Evolutionary conservation across 1,140 invertebrate species (phyloP).

Genomic region (Drosophila hydei): DNA sequence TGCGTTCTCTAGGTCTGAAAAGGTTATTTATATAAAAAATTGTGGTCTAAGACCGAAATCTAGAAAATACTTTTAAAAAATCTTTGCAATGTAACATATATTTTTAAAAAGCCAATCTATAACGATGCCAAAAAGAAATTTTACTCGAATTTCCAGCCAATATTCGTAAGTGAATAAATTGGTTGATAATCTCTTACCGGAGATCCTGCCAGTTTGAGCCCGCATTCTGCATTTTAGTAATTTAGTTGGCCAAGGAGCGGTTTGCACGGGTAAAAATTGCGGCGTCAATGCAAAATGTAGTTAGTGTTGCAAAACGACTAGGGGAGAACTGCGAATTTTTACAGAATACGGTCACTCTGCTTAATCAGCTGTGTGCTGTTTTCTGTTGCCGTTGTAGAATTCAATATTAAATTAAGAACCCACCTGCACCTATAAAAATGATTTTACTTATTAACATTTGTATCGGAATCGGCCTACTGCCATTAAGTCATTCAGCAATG

Average conservation of each 20-base stretch:
- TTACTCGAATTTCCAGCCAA: not conserved
- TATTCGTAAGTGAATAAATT: not conserved
- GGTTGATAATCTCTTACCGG: conserved; percentile 5
- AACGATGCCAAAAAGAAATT: not conserved
- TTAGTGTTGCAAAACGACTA: conserved; percentile 25
- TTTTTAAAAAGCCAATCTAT: too few species aligned
- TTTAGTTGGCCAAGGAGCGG: not conserved
- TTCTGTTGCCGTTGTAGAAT: conserved; percentile 27
- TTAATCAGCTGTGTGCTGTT: conserved; percentile 25
- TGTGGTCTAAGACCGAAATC: not conserved
- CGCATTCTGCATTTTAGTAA: conserved; percentile 23
- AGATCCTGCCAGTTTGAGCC: conserved; percentile 37
- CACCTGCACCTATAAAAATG: conserved; percentile 22
- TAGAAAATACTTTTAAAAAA: not conserved
- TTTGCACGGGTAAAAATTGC: conserved; percentile 8
- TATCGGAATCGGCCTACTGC: conserved; percentile 25
- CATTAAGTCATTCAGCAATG: conserved; percentile 12
- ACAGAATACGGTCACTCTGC: conserved; percentile 25
- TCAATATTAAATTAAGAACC: conserved; percentile 42
- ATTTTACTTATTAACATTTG: conserved; percentile 26
- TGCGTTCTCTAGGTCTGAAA: conserved; percentile 36
- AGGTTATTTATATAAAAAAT: not conserved
- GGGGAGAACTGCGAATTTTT: not conserved
- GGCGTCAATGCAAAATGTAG: not conserved
- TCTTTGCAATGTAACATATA: too few species aligned